These are phyloP conservation scores for Cariama cristata DNA, from an alignment of 2,113 vertebrate genomes.

Conservation along the genomic window DNA sequence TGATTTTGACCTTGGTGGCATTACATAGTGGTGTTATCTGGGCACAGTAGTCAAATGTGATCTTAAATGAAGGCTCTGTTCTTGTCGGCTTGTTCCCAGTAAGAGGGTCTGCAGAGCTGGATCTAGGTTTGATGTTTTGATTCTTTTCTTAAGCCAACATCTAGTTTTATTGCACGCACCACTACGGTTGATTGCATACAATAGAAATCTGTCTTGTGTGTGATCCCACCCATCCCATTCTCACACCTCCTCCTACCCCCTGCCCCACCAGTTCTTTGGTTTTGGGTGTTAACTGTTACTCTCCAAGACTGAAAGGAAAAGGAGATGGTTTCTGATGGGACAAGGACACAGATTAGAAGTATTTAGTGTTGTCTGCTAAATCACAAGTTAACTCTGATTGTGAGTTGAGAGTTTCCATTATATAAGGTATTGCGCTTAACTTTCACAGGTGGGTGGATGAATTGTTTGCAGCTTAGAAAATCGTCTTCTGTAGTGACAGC, in stretches of 20 bases:
- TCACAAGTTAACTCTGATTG: background rate
- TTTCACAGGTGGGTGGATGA: background rate
- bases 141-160: background rate
- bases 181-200: background rate
- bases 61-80: background rate
- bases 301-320: background rate
- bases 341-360: background rate
- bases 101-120: background rate
- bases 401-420: background rate
- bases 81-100: background rate
- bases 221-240: background rate
- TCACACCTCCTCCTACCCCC: background rate
- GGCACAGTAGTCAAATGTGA: background rate
- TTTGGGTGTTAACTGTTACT: background rate
- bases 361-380: background rate
- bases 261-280: background rate
- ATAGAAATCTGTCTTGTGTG: background rate
- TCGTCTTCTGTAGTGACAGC: background rate
- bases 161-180: background rate
- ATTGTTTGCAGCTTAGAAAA: background rate
- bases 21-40: background rate
- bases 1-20: background rate
- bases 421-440: no score
- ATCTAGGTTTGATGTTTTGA: background rate
- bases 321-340: background rate